Evolutionary conservation across 2,113 vertebrate genomes (phyloP).

Genomic region (Arothron firmamentum): DNA sequence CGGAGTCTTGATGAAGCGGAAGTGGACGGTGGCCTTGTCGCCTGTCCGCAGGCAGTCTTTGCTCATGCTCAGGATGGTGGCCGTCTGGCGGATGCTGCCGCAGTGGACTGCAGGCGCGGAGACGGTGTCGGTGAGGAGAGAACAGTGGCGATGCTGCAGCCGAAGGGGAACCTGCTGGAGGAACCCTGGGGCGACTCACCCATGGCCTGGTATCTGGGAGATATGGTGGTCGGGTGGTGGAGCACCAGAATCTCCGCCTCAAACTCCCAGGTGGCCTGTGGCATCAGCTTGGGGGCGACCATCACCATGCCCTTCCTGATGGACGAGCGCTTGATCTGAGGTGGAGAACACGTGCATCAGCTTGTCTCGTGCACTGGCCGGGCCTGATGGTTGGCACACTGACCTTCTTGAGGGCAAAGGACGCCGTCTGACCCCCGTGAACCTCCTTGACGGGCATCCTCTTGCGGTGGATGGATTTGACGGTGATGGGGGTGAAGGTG

Average conservation of each 20-base stretch:
- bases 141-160: too few relatives aligned
- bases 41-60: constrained; percentile 94
- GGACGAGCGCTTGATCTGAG: constrained; percentile 95
- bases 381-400: too few relatives aligned
- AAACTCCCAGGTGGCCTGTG: constrained; percentile 98
- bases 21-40: constrained; percentile 96
- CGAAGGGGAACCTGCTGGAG: background rate
- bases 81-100: constrained; percentile 95
- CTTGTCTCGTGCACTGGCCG: too few relatives aligned
- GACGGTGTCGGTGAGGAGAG: background rate
- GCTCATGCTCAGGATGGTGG: constrained; percentile 97
- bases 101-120: constrained; percentile 82
- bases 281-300: constrained; percentile 92
- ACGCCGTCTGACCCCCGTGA: constrained; percentile 93
- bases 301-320: constrained; percentile 99
- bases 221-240: constrained; percentile 97
- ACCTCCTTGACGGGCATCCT: constrained; percentile 98
- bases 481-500: constrained; percentile 91
- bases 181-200: constrained; percentile 70
- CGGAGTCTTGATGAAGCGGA: constrained; percentile 98
- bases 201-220: constrained; percentile 97
- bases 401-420: constrained; percentile 96
- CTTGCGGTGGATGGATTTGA: constrained; percentile 97
- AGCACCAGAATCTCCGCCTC: constrained; percentile 96
- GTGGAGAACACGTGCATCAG: constrained; percentile 1